Conservation (phyloP, 1,140 invertebrate species). For the Lysiphlebus fabarum region DNA sequence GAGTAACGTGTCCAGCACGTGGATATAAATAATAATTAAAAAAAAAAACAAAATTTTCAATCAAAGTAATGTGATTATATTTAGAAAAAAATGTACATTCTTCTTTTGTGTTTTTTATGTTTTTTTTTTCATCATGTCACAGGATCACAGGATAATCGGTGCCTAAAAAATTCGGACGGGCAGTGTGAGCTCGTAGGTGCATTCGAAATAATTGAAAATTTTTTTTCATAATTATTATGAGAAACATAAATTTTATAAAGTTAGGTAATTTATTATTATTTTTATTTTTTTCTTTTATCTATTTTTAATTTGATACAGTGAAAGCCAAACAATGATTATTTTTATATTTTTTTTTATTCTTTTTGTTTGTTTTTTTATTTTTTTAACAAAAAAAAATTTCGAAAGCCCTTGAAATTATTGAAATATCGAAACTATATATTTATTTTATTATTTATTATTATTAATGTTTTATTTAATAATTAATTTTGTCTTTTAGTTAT, state of each 20-base stretch:
- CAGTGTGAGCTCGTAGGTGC: constrained; percentile 40
- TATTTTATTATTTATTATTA: constrained; percentile 3
- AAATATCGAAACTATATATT: not conserved
- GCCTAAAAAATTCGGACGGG: constrained; percentile 38
- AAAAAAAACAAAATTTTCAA: too few species aligned
- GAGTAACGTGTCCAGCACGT: too few species aligned
- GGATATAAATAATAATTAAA: too few species aligned
- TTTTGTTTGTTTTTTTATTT: too few species aligned
- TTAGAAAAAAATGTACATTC: not conserved
- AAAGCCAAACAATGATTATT: too few species aligned
- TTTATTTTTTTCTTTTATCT: too few species aligned
- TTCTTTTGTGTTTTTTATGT: constrained; percentile 6
- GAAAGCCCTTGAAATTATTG: too few species aligned
- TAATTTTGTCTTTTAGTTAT: not conserved
- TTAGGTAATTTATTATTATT: too few species aligned
- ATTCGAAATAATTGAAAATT: constrained; percentile 23
- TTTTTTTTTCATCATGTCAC: constrained; percentile 12
- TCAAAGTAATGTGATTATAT: not conserved
- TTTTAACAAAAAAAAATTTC: too few species aligned
- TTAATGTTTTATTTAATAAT: constrained; percentile 1
- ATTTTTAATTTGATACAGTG: too few species aligned
- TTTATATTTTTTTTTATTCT: too few species aligned
- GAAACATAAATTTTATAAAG: not conserved
- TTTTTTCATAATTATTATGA: not conserved
- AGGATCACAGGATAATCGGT: constrained; percentile 33